A percentile compares a stretch with the other conserved stretches of the same genome.
These are phyloP conservation scores for Melanaphis sacchari DNA, from an alignment of 1,140 invertebrate species.

Conservation along the genomic window DNA sequence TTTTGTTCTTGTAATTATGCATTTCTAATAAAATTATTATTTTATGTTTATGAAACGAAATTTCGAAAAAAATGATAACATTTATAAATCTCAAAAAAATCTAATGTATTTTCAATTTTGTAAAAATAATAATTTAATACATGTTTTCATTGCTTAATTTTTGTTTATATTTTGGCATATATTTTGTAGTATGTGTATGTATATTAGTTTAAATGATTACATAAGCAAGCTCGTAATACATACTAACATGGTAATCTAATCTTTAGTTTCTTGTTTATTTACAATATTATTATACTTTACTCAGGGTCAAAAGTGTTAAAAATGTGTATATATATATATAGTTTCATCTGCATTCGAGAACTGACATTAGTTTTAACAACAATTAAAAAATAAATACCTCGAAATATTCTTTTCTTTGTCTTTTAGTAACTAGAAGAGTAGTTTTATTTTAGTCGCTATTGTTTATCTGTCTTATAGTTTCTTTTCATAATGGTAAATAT, in stretches of 20 bases:
- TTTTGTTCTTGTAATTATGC: background rate
- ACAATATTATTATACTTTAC: background rate
- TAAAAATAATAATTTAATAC: background rate
- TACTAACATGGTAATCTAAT: slow-evolving; percentile 26
- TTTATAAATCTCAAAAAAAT: background rate
- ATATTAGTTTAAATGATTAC: background rate
- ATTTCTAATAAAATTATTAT: background rate
- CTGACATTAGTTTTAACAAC: background rate
- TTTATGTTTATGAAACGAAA: background rate
- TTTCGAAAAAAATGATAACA: background rate
- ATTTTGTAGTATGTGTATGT: background rate
- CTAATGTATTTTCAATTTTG: background rate
- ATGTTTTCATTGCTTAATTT: background rate
- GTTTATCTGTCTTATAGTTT: background rate
- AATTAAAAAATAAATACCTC: background rate
- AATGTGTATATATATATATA: background rate
- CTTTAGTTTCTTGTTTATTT: slow-evolving; percentile 31
- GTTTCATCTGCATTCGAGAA: background rate
- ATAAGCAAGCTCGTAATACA: slow-evolving; percentile 21
- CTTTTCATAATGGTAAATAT: background rate
- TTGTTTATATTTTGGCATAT: slow-evolving; percentile 1
- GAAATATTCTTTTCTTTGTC: background rate
- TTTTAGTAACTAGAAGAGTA: background rate
- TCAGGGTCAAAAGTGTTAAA: slow-evolving; percentile 4
- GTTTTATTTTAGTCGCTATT: too few relatives aligned